Base-by-base conservation (phyloP, 2,888 invertebrate species). In the Pecten maximus region DNA sequence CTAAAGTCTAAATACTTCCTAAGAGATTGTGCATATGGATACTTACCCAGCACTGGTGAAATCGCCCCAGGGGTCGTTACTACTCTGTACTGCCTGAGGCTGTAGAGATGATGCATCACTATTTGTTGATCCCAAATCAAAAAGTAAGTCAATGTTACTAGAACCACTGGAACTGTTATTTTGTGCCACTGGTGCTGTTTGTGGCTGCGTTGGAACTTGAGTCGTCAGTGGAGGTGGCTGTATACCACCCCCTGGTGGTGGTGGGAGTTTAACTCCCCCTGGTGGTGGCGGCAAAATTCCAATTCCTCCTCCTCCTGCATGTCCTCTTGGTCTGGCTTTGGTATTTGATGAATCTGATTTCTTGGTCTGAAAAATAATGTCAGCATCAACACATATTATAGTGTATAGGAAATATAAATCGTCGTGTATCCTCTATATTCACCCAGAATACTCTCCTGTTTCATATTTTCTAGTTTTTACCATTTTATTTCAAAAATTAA, bases 211-310 rank as follows among this genome's bases (percentile, higher is more conserved):
- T 54, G 88, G 74, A n/a, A 88, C 86, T 35, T 35, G 40, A 15
- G 91, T 60, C n/a, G 92, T 87, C 35, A 91, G 23, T 16, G 89
- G 88, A 19, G n/a, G 87, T 19, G 74, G 40, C 60, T 88, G 44
- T 40, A 91, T 35, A 23, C 28, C 89, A n/a, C 92, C 93, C 35
- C 93, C 93, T 88, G 98, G 98, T 91, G 98, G 98, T 39, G 88
- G 87, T 60, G 28, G 98, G 98, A 92, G 98, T 97, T 96, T 98
- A 98, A 50, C 98, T 2, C 98, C 97, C 0, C 98, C 98, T 16
- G 99, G 99, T 10, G 99, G 99, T 60, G 99, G 99, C 89, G 98
- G 97, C 91, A 96, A 92, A 35, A 98, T 97, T 2, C 96, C 96
- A 12, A 94, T 91, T 35, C 94, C 94, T 16, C 97, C 97, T 3